Base-by-base conservation (phyloP, 2,113 vertebrate species). In the Alaudala cheleensis region DNA sequence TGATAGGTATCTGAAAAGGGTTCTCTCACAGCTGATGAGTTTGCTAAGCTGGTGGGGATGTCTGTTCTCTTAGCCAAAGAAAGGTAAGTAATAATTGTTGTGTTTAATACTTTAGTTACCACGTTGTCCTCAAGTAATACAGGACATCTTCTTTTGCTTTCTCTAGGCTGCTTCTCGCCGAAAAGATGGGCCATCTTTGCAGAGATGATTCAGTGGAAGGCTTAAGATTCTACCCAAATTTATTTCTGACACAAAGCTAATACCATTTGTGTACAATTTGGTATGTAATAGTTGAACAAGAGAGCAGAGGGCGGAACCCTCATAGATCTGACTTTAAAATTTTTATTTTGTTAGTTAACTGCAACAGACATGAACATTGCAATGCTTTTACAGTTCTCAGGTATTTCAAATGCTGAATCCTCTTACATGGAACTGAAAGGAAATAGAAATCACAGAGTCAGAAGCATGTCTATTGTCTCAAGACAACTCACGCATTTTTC, bases 21-120 rank as follows among this genome's bases (percentile, higher is more conserved):
- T 53, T 99, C 99, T 28, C 96, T 99, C 90, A 99, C 99, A 54
- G 99, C 99, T 26, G 99, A 99, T 50, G 99, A 99, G 97, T 99
- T 99, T 98, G 99, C 99, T 53, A 99, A 99, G 95, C 98, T 99
- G 29, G 96, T 99, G 88, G 99, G 99, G 73, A 99, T 99, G 96
- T 99, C 99, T 87, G 99, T 99, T 95, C 99, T 99, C 66, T 98
- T 99, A 81, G 98, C 99, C 73, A 99, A 99, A 98, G 99, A 99
- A 94, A 98, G 99, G 99, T 99, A 95, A 85, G 53, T 31, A 34
- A 19, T 56, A 40, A 49, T 14, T 28, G 7, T 13, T 76, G 13
- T 37, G 25, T 71, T 90, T 61, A 66, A 44, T 86, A 50, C 21
- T 19, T 51, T 3, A 3, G 1, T 73, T 37, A 80, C 26, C 37